A percentile compares a stretch with the other conserved stretches of the same genome.
These are phyloP conservation scores for Zaprionus capensis DNA, from an alignment of 1,140 invertebrate species.

Conservation along the genomic window DNA sequence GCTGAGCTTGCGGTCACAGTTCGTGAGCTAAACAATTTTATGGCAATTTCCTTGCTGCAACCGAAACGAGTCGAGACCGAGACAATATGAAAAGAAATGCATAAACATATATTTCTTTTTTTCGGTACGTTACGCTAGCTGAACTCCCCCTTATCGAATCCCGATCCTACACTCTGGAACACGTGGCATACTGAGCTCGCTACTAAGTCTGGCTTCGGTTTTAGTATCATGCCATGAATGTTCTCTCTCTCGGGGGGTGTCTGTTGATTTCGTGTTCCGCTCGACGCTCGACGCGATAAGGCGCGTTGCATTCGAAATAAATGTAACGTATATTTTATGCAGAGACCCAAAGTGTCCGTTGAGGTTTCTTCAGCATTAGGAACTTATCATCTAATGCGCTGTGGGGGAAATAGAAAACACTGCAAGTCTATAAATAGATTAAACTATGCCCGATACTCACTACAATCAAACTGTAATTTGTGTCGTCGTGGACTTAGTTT, in stretches of 20 bases:
- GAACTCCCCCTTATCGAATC: conserved; percentile 35
- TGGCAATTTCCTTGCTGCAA: conserved; percentile 72
- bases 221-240: neutral
- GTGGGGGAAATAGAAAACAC: neutral
- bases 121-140: conserved; percentile 68
- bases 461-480: conserved; percentile 16
- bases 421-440: neutral
- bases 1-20: conserved; percentile 70
- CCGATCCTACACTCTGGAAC: conserved; percentile 24
- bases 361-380: conserved; percentile 40
- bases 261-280: conserved; percentile 57
- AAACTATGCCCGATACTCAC: neutral
- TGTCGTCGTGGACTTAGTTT: neutral
- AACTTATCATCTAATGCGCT: conserved; percentile 44
- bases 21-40: conserved; percentile 73
- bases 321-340: conserved; percentile 82
- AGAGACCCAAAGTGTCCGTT: conserved; percentile 39
- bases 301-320: conserved; percentile 73
- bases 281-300: conserved; percentile 65
- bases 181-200: conserved; percentile 54
- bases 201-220: conserved; percentile 21
- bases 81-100: conserved; percentile 13
- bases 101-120: conserved; percentile 46
- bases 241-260: conserved; percentile 39
- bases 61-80: conserved; percentile 14